Evolutionary conservation across 2,113 vertebrate genomes (phyloP).

Genomic region (Austrofundulus limnaeus): DNA sequence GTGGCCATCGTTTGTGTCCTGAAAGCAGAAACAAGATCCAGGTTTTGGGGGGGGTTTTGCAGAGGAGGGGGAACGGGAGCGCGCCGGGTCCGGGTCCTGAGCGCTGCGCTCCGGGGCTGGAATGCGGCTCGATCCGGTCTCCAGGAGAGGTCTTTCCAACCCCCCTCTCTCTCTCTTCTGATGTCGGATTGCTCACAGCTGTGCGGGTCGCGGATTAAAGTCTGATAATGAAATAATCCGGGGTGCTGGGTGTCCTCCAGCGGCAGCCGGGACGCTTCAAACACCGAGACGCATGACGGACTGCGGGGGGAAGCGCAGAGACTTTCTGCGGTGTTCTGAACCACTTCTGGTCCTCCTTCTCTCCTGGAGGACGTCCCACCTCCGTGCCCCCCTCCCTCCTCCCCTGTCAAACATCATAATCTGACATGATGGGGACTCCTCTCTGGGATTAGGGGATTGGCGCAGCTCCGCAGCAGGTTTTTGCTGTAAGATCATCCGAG

Average conservation of each 20-base stretch:
- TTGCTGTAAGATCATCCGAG: conserved; percentile 8
- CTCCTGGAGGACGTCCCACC: conserved; percentile 57
- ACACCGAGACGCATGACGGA: conserved; percentile 17
- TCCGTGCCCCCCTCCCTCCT: conserved; percentile 12
- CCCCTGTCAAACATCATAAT: conserved; percentile 35
- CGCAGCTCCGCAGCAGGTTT: background rate
- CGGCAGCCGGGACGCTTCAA: conserved; percentile 24
- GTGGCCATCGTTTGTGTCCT: conserved; percentile 36
- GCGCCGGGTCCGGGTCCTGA: conserved; percentile 44
- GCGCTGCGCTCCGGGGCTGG: conserved; percentile 43
- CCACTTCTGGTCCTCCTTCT: conserved; percentile 28
- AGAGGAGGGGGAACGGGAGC: conserved; percentile 11
- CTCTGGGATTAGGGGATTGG: conserved; percentile 21
- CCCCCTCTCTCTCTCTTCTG: background rate
- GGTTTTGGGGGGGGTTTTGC: too few species aligned
- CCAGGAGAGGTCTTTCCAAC: conserved; percentile 27
- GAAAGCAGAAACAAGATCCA: conserved; percentile 1
- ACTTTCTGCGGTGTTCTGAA: conserved; percentile 35
- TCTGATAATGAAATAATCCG: background rate
- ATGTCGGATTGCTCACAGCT: background rate
- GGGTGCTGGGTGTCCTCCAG: background rate
- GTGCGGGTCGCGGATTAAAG: background rate
- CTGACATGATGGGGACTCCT: conserved; percentile 22
- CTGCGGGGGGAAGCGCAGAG: background rate
- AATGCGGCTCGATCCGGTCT: conserved; percentile 44